Evolutionary conservation across 2,113 vertebrate genomes (phyloP), one percentile per base, ranked within the genome.

Genomic region (Gymnorhina tibicen): DNA sequence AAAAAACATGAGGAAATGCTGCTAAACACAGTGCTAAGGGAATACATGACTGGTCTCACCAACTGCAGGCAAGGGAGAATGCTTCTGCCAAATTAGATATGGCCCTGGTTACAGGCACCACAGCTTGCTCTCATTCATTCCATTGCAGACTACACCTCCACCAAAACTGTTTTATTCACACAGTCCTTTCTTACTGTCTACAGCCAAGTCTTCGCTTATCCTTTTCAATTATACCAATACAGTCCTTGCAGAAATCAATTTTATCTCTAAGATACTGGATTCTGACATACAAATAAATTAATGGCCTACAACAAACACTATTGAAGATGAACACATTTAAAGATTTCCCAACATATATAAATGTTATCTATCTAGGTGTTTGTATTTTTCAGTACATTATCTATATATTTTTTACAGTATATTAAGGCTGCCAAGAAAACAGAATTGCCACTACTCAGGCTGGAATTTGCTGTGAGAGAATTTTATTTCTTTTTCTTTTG

Each of bases 171-270:
- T 72, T 85, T 69, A 86, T 30, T 46, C 20, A 30, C 37, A 62
- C 5, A 70, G 41, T 13, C 53, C 30, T 74, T 67, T 52, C 86
- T 72, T 67, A 47, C 24, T 44, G 33, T 41, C 47, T 52, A 33
- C n/a, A 81, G 68, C 16, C 60, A 93, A 89, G 56, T 52, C 69
- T n/a, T 16, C 62, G 26, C 19, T 82, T 53, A 72, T 42, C 62
- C 44, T 95, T 95, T 69, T 95, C 49, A 95, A 80, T 82, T 68
- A 41, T 27, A 97, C 63, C 59, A 95, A 91, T 68, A 78, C 39
- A 82, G 70, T 26, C 62, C 73, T 81, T 96, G 76, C 93, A 96
- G 89, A 96, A 97, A 93, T 68, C 84, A 74, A 87, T 83, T 84
- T 52, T 42, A 79, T 83, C 90, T 96, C 93, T 69, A 87, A 95